phyloP scores from a whole-genome alignment of 1,140 invertebrate species.

The Aphelinus certus region DNA sequence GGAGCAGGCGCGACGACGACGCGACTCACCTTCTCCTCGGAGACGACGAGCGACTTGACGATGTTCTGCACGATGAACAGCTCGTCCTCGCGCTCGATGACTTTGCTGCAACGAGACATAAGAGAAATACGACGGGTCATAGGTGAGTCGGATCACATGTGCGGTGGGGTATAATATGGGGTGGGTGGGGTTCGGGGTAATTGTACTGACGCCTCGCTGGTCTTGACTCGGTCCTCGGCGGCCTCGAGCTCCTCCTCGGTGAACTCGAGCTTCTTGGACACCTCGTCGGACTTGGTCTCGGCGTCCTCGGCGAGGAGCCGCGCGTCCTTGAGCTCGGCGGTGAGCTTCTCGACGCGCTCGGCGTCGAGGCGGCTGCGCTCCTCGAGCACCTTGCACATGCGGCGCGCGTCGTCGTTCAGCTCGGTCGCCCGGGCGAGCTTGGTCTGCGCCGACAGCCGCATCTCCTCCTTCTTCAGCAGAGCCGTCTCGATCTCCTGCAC shows the following conservation, averaged over 20 bases:
- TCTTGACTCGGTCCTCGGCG: conserved; percentile 87
- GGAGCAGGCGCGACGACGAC: no score
- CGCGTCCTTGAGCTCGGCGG: conserved; percentile 81
- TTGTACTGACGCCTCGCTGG: conserved; percentile 80
- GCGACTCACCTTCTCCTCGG: conserved; percentile 60
- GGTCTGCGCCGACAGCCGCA: conserved; percentile 73
- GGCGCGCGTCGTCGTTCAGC: conserved; percentile 81
- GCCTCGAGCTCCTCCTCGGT: conserved; percentile 90
- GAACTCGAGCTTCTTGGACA: conserved; percentile 87
- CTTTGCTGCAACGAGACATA: conserved; percentile 55
- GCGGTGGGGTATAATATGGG: no score
- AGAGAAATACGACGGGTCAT: not conserved
- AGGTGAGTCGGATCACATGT: no score
- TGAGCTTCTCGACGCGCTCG: conserved; percentile 79
- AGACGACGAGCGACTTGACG: conserved; percentile 63
- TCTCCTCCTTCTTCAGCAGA: conserved; percentile 80
- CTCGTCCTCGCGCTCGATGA: conserved; percentile 63
- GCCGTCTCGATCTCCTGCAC: conserved; percentile 84
- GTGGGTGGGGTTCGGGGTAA: conserved; percentile 7
- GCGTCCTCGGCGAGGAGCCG: conserved; percentile 82
- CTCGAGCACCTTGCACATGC: conserved; percentile 84
- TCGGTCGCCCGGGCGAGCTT: conserved; percentile 84
- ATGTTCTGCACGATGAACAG: conserved; percentile 65
- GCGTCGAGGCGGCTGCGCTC: conserved; percentile 79
- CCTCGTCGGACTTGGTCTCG: conserved; percentile 85